Conservation (phyloP, 2,797 vertebrate species). For the Xenopus petersii region DNA sequence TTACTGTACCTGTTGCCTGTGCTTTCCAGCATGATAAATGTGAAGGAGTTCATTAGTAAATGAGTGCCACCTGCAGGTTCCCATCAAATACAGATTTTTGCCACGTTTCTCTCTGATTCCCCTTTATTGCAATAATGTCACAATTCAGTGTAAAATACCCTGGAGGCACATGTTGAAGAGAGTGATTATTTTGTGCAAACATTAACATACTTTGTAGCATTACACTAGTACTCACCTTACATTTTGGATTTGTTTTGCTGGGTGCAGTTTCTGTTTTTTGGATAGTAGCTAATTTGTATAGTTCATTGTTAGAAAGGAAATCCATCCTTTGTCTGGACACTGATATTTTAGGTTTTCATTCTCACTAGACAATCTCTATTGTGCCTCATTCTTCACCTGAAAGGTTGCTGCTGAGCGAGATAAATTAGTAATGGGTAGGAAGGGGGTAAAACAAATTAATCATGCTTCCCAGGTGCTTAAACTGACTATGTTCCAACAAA, state of each 20-base stretch:
- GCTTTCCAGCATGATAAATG: too few species aligned
- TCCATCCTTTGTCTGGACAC: conserved; percentile 13
- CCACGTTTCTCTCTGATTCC: too few species aligned
- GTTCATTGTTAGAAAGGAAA: conserved; percentile 25
- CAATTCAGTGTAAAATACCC: too few species aligned
- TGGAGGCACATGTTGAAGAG: too few species aligned
- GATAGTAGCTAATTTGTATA: conserved; percentile 24
- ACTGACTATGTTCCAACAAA: conserved; percentile 12
- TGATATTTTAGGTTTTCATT: conserved; percentile 42
- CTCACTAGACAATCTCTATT: conserved; percentile 35
- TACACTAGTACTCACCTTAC: background rate
- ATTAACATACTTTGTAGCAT: too few species aligned
- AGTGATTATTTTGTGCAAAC: too few species aligned
- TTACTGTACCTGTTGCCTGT: too few species aligned
- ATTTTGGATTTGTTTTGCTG: background rate
- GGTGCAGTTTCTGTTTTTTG: conserved; percentile 1
- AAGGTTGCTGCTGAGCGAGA: conserved; percentile 49
- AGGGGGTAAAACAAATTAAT: conserved; percentile 47
- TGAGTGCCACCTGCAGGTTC: too few species aligned
- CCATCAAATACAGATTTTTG: too few species aligned
- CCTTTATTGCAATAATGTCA: too few species aligned
- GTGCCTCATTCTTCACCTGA: conserved; percentile 49
- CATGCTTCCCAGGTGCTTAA: conserved; percentile 45
- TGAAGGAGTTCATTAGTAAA: too few species aligned
- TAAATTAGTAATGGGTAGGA: conserved; percentile 56